Evolutionary conservation across 2,888 invertebrate genomes (phyloP), one percentile per base, ranked within the genome.

Genomic region (Apamea anceps): DNA sequence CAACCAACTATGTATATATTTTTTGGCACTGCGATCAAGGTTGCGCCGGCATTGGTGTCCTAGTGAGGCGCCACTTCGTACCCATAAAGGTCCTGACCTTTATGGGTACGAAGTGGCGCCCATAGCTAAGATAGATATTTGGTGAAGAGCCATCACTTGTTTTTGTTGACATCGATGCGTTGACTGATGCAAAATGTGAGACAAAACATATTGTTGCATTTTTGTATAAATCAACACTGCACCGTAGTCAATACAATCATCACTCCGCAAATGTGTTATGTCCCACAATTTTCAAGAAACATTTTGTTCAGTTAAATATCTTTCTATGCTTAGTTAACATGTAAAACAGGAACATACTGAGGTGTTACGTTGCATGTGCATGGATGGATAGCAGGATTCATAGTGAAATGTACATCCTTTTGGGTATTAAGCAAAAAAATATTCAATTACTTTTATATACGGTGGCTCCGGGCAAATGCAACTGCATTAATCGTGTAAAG

Each of bases 331-430:
- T 75, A 60, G 65, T 37, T 63, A 63, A 18, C 42, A 72, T 28
- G 68, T 74, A 42, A 57, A 63, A 75, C 65, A 73, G 75, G 62
- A 83, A 66, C 13, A 66, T 42, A 51, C 15, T 28, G 42, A 73
- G 65, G 65, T 76, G 71, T 76, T 51, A 75, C 66, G 45, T 66
- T 88, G 91, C 91, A 91, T 91, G 91, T 77, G 91, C 90, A 91
- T 91, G 91, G 54, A 78, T 70, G 76, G 74, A 79, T 80, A 80
- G 79, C 54, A 70, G 77, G 60, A 70, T 75, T 73, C n/a, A 74
- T 54, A 78, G 37, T 77, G 65, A 73, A 76, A 74, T 76, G 37
- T 74, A 68, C 45, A 77, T 79, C 18, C 48, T 85, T 78, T 81
- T 78, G 75, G 83, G 80, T 76, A 78, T 68, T 76, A 65, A 10